Percentiles rank a stretch among this genome's conserved stretches.
phyloP scores from a whole-genome alignment of 2,888 invertebrate genomes.

The Pristionchus entomophagus region DNA sequence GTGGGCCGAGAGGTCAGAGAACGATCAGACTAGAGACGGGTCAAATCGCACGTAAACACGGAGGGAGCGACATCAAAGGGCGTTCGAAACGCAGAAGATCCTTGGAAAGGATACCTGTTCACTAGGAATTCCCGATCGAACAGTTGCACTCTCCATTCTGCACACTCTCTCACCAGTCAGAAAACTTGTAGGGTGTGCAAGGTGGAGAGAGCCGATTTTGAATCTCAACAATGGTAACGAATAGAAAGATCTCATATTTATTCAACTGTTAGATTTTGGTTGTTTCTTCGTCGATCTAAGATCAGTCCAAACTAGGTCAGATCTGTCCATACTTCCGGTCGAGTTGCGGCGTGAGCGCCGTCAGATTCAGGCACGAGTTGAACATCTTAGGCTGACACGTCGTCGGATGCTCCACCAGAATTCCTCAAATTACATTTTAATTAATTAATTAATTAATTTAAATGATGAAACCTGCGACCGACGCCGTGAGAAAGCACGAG shows the following conservation, averaged over 20 bases:
- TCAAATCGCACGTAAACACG: too few species aligned
- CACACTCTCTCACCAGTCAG: too few species aligned
- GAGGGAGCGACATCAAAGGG: too few species aligned
- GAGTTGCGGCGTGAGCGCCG: background rate
- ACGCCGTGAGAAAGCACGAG: conserved; percentile 68
- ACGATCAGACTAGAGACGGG: too few species aligned
- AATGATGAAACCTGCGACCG: conserved; percentile 62
- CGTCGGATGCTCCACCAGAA: background rate
- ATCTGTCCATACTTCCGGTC: background rate
- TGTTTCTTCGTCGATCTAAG: background rate
- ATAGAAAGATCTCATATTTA: background rate
- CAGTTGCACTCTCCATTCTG: too few species aligned
- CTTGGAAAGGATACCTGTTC: too few species aligned
- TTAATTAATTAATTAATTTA: background rate
- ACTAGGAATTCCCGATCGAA: too few species aligned
- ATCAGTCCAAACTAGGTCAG: background rate
- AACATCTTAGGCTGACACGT: background rate
- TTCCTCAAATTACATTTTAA: background rate
- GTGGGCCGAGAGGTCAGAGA: too few species aligned
- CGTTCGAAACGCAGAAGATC: too few species aligned
- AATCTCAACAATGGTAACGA: too few species aligned
- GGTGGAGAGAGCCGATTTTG: too few species aligned
- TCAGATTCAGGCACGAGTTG: conserved; percentile 1
- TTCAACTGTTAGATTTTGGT: background rate
- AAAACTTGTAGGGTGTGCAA: too few species aligned